Conservation (phyloP, 1,140 invertebrate species). For the Catajapyx aquilonaris region DNA sequence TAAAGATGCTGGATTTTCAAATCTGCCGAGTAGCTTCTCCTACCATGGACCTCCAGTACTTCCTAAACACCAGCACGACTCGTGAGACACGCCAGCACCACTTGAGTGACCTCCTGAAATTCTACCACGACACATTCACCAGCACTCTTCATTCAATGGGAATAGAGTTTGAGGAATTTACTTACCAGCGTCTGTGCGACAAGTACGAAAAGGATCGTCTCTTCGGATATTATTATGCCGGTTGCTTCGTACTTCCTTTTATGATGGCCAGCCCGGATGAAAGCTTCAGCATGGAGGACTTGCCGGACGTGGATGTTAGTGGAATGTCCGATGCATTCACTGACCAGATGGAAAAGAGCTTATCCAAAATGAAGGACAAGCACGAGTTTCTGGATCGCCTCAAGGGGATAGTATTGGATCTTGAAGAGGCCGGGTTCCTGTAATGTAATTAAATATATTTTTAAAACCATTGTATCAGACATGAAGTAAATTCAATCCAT, state of each 20-base stretch:
- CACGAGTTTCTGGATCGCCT: no score
- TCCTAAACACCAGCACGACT: constrained; percentile 7
- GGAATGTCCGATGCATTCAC: no score
- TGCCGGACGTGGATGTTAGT: no score
- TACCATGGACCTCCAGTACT: constrained; percentile 7
- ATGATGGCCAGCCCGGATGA: no score
- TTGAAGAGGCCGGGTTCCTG: no score
- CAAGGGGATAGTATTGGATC: no score
- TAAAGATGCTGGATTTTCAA: constrained; percentile 9
- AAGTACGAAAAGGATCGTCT: constrained; percentile 6
- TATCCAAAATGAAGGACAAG: no score
- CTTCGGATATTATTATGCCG: constrained; percentile 5
- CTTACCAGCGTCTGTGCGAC: constrained; percentile 2
- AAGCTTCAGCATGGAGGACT: no score
- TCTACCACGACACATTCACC: constrained; percentile 8
- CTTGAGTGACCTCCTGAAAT: constrained; percentile 1
- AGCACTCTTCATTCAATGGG: constrained; percentile 3
- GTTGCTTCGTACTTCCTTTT: constrained; percentile 2
- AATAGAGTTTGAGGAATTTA: constrained; percentile 4
- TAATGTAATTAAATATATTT: no score
- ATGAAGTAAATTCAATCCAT: no score
- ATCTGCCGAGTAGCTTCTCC: constrained; percentile 5
- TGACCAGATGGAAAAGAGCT: no score
- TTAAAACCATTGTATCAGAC: no score
- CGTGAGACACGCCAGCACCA: background rate